These are phyloP conservation scores for Columbina picui DNA, from an alignment of 2,113 vertebrate species.

Conservation along the genomic window DNA sequence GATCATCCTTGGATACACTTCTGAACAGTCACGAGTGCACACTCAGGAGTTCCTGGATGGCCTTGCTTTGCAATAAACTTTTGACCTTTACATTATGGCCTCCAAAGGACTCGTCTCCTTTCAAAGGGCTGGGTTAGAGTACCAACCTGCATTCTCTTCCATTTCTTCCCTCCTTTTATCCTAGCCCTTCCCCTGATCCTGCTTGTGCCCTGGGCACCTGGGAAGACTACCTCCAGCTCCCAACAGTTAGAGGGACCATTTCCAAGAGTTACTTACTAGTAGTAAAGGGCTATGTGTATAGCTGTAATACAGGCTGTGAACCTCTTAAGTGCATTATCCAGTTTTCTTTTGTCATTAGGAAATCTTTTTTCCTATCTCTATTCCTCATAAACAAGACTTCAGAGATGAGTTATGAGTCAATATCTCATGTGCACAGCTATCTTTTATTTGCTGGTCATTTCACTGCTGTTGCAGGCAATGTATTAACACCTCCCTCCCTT, in stretches of 20 bases:
- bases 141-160: neutral
- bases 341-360: neutral
- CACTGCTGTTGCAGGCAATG: neutral
- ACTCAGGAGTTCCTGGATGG: neutral
- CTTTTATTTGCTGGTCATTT: neutral
- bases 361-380: neutral
- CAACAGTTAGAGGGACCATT: neutral
- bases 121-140: neutral
- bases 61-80: neutral
- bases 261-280: neutral
- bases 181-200: neutral
- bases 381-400: neutral
- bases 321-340: neutral
- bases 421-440: neutral
- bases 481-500: neutral
- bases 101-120: neutral
- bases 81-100: neutral
- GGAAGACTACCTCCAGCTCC: neutral
- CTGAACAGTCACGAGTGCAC: neutral
- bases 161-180: neutral
- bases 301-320: neutral
- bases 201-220: neutral
- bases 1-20: neutral
- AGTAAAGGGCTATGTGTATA: rapidly evolving
- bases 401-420: neutral